Conservation (phyloP, 2,113 vertebrate genomes). For the Stegostoma tigrinum region DNA sequence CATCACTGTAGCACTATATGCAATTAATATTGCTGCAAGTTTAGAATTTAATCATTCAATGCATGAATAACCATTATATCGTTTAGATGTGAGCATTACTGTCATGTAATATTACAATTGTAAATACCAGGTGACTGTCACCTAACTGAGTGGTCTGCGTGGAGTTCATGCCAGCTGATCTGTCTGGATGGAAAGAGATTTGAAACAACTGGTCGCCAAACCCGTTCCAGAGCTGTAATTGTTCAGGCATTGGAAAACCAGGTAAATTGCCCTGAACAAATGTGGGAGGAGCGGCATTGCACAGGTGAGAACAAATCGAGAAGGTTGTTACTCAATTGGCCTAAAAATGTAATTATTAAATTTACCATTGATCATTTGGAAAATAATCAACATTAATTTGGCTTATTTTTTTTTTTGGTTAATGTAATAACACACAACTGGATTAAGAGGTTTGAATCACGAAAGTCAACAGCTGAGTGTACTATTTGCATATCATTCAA, state of each 20-base stretch:
- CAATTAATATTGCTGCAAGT: not conserved
- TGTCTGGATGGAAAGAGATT: conserved; percentile 88
- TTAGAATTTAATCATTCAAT: not conserved
- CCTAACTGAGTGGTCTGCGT: conserved; percentile 85
- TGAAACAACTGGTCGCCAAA: conserved; percentile 71
- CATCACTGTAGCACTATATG: not conserved
- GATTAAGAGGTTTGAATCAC: not conserved
- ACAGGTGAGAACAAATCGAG: conserved; percentile 62
- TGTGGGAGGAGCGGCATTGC: conserved; percentile 75
- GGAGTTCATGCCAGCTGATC: conserved; percentile 88
- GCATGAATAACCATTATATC: not conserved
- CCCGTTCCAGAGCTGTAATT: conserved; percentile 78
- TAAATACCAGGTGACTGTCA: conserved; percentile 79
- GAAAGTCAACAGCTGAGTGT: not conserved
- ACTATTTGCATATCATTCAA: not conserved
- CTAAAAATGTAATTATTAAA: not conserved
- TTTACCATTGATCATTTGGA: not conserved
- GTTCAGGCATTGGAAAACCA: conserved; percentile 73
- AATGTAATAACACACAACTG: not conserved
- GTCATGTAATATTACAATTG: not conserved
- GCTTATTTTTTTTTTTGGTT: not conserved
- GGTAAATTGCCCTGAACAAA: conserved; percentile 76
- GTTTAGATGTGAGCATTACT: not conserved
- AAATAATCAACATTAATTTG: not conserved
- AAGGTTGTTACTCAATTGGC: not conserved